A percentile compares a stretch with the other conserved stretches of the same genome.
These are phyloP conservation scores for Liodrosophila aerea DNA, from an alignment of 2,888 invertebrate species.

Conservation along the genomic window DNA sequence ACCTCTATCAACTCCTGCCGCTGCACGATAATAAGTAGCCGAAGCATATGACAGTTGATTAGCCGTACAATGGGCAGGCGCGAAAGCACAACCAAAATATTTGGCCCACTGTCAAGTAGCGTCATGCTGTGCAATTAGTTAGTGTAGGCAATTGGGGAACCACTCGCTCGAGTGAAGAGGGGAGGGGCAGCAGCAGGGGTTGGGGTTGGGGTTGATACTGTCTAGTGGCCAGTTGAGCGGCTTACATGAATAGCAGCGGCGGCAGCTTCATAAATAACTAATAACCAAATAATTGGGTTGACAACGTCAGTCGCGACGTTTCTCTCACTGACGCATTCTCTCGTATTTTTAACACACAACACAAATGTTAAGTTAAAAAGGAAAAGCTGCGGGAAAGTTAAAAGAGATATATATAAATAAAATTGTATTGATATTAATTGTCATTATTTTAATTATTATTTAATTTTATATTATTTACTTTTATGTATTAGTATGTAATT, in stretches of 20 bases:
- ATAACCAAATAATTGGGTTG: constrained; percentile 64
- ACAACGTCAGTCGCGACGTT: constrained; percentile 37
- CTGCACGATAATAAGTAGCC: no score
- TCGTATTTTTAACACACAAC: no score
- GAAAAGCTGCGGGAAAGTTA: no score
- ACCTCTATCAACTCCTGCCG: background rate
- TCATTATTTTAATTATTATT: no score
- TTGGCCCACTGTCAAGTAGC: constrained; percentile 3
- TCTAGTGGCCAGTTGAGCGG: constrained; percentile 48
- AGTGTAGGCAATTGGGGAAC: background rate
- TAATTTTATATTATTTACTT: no score
- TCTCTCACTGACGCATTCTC: background rate
- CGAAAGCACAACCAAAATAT: background rate
- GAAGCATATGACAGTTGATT: no score
- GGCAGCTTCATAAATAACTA: constrained; percentile 60
- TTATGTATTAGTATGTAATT: no score
- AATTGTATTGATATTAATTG: no score
- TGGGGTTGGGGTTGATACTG: background rate
- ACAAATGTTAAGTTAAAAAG: no score
- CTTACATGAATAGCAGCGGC: constrained; percentile 51
- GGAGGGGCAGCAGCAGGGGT: background rate
- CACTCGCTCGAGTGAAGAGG: background rate
- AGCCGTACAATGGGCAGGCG: no score
- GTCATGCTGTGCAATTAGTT: constrained; percentile 11
- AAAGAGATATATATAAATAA: no score